Evolutionary conservation across 2,797 vertebrate species (phyloP).

Genomic region (Pseudomugil gertrudae): DNA sequence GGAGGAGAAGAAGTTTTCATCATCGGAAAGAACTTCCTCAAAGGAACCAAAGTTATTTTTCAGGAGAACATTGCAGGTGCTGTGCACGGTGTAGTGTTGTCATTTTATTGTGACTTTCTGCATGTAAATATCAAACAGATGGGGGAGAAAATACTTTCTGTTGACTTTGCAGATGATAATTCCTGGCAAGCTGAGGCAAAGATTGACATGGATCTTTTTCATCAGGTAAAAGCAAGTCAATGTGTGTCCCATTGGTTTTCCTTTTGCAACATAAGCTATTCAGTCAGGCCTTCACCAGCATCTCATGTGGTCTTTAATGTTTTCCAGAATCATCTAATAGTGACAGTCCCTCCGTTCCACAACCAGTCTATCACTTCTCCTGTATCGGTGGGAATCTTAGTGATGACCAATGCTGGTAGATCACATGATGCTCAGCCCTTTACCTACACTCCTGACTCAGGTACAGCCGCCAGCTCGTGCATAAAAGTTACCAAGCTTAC

Average conservation of each 20-base stretch:
- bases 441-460: conserved; percentile 94
- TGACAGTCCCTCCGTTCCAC: conserved; percentile 96
- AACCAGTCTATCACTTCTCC: conserved; percentile 90
- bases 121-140: not conserved
- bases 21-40: conserved; percentile 99
- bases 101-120: conserved; percentile 15
- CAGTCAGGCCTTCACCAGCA: not conserved
- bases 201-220: conserved; percentile 99
- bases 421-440: conserved; percentile 96
- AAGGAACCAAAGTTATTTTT: conserved; percentile 99
- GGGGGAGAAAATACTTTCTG: not conserved
- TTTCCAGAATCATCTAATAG: conserved; percentile 96
- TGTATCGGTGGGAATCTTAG: conserved; percentile 92
- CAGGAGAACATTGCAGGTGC: conserved; percentile 93
- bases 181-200: conserved; percentile 98
- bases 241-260: not conserved
- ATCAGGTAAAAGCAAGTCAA: conserved; percentile 87
- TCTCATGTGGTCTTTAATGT: conserved; percentile 7
- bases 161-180: conserved; percentile 87
- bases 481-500: not conserved
- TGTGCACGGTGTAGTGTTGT: not conserved
- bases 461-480: conserved; percentile 71
- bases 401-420: conserved; percentile 96
- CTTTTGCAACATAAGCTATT: not conserved
- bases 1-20: conserved; percentile 98